phyloP scores from a whole-genome alignment of 2,113 vertebrate species.

The Leptobrachium leishanense region DNA sequence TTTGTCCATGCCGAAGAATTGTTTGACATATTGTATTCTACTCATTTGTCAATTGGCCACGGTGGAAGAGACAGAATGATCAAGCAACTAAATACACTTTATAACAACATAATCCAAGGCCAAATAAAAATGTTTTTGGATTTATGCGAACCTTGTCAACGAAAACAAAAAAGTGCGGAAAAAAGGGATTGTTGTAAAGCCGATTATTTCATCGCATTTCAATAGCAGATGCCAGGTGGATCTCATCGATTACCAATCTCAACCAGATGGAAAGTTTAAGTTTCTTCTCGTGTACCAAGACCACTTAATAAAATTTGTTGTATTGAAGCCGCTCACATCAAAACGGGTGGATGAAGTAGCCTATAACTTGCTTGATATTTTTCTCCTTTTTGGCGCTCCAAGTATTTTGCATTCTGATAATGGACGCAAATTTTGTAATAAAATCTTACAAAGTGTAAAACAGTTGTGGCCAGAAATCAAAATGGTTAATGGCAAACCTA shows the following conservation, averaged over 20 bases:
- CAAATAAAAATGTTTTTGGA: conserved; percentile 49
- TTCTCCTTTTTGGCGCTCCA: conserved; percentile 37
- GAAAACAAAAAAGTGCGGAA: conserved; percentile 42
- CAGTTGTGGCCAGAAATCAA: conserved; percentile 5
- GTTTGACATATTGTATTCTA: conserved; percentile 49
- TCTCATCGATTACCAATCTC: conserved; percentile 46
- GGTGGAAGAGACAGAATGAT: conserved; percentile 46
- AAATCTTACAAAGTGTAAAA: not conserved
- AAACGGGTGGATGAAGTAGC: conserved; percentile 37
- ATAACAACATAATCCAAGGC: conserved; percentile 53
- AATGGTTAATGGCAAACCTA: conserved; percentile 32
- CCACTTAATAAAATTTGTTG: conserved; percentile 40
- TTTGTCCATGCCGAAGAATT: conserved; percentile 53
- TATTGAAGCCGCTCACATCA: conserved; percentile 44
- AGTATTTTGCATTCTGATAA: conserved; percentile 26
- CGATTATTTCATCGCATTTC: conserved; percentile 1
- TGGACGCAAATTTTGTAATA: conserved; percentile 46
- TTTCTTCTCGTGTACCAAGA: conserved; percentile 49
- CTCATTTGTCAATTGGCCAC: conserved; percentile 48
- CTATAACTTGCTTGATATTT: conserved; percentile 49
- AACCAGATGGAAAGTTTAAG: conserved; percentile 38
- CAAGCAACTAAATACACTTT: conserved; percentile 46
- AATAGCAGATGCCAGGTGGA: conserved; percentile 42
- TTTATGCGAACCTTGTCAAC: conserved; percentile 49
- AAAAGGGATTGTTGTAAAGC: conserved; percentile 25